A percentile compares a stretch with the other conserved stretches of the same genome.
Evolutionary conservation across 1,140 invertebrate genomes (phyloP).

Genomic region (Heliconius melpomene): DNA sequence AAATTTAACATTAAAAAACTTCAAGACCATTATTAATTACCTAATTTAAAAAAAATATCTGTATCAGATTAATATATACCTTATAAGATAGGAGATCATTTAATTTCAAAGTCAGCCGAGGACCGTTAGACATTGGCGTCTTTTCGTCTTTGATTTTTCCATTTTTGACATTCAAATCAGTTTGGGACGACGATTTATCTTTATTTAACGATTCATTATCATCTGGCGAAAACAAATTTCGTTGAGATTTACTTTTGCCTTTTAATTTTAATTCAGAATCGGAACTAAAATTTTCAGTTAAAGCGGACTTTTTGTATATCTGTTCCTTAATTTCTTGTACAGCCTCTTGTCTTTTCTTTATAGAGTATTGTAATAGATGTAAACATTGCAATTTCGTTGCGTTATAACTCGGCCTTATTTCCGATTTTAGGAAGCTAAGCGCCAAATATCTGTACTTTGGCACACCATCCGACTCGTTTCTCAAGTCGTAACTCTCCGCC

Average conservation of each 20-base stretch:
- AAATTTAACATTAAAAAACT: too few species aligned
- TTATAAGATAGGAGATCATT: slow-evolving; percentile 77
- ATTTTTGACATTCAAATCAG: slow-evolving; percentile 59
- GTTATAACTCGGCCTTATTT: slow-evolving; percentile 88
- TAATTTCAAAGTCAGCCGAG: slow-evolving; percentile 68
- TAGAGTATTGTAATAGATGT: slow-evolving; percentile 76
- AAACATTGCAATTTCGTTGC: slow-evolving; percentile 85
- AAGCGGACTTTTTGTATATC: slow-evolving; percentile 75
- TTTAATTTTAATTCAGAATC: slow-evolving; percentile 53
- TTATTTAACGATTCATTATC: slow-evolving; percentile 46
- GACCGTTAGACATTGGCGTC: slow-evolving; percentile 57
- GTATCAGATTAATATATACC: slow-evolving; percentile 40
- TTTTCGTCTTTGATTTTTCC: slow-evolving; percentile 61
- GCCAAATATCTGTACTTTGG: slow-evolving; percentile 71
- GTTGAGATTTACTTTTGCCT: slow-evolving; percentile 61
- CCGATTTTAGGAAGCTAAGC: slow-evolving; percentile 79
- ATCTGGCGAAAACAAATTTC: slow-evolving; percentile 65
- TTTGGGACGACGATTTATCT: slow-evolving; percentile 60
- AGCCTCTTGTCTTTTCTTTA: slow-evolving; percentile 75
- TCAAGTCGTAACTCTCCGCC: slow-evolving; percentile 74
- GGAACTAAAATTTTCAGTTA: slow-evolving; percentile 54
- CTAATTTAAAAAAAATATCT: background rate
- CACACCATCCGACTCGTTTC: slow-evolving; percentile 63
- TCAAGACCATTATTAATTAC: too few species aligned
- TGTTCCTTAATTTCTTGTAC: slow-evolving; percentile 76